Evolutionary conservation across 2,113 vertebrate species (phyloP).

Genomic region (Emydocephalus ijimae): DNA sequence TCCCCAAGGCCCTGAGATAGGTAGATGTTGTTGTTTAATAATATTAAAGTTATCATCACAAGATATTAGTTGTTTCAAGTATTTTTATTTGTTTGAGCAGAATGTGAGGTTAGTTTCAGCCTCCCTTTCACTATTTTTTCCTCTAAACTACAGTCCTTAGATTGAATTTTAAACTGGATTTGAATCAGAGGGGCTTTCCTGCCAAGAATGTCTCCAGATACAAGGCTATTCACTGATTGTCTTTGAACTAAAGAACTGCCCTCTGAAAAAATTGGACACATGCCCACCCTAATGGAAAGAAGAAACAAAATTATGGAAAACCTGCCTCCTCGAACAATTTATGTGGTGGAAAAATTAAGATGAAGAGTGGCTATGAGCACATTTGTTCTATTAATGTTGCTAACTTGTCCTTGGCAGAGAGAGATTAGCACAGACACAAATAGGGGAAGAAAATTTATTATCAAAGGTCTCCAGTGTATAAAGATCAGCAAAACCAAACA

Average conservation of each 20-base stretch:
- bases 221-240: background rate
- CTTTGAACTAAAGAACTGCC: background rate
- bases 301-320: background rate
- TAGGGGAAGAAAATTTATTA: background rate
- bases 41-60: background rate
- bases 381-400: background rate
- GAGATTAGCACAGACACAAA: background rate
- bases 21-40: background rate
- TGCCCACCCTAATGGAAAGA: background rate
- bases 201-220: background rate
- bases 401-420: background rate
- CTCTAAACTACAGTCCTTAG: background rate
- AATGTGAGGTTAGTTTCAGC: background rate
- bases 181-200: background rate
- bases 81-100: background rate
- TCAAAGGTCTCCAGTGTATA: background rate
- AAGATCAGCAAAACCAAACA: conserved; percentile 10
- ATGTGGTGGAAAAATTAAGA: background rate
- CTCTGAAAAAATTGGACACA: background rate
- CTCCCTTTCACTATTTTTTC: background rate
- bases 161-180: background rate
- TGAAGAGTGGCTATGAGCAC: background rate
- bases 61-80: background rate
- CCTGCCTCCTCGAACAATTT: background rate
- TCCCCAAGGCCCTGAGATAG: background rate